Conservation (phyloP, 1,140 invertebrate species). For the Aphis craccivora region DNA sequence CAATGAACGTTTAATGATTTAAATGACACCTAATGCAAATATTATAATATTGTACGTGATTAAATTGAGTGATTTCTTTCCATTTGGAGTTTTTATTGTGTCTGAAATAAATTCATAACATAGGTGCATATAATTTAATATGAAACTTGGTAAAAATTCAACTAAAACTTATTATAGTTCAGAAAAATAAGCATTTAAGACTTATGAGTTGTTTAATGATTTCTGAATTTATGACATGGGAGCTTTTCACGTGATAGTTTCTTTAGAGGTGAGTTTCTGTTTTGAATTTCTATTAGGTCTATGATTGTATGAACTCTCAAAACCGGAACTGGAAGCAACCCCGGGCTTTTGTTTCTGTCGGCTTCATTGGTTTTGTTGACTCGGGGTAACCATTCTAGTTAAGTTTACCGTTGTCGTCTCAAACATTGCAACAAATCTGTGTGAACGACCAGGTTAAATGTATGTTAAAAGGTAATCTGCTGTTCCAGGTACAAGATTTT, state of each 20-base stretch:
- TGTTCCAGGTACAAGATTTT: not conserved
- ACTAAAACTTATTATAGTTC: not conserved
- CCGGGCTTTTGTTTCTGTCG: not conserved
- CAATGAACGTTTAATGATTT: not conserved
- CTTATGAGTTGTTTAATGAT: not conserved
- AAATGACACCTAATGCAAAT: not conserved
- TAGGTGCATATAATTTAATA: not conserved
- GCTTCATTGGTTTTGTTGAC: not conserved
- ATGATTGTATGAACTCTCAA: not conserved
- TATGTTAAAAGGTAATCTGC: not conserved
- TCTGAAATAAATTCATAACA: not conserved
- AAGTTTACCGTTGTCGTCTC: not conserved
- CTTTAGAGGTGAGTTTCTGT: not conserved
- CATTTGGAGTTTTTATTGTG: not conserved
- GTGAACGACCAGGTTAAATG: not conserved
- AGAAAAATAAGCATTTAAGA: not conserved
- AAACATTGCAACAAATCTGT: not conserved
- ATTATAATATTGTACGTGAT: not conserved
- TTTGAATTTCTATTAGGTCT: no score
- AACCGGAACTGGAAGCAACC: not conserved
- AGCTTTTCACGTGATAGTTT: not conserved
- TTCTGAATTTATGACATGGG: not conserved
- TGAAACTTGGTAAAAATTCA: not conserved
- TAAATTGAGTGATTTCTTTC: not conserved
- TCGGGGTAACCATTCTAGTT: not conserved